Conservation (phyloP, 2,113 vertebrate species). For the Anas platyrhynchos region DNA sequence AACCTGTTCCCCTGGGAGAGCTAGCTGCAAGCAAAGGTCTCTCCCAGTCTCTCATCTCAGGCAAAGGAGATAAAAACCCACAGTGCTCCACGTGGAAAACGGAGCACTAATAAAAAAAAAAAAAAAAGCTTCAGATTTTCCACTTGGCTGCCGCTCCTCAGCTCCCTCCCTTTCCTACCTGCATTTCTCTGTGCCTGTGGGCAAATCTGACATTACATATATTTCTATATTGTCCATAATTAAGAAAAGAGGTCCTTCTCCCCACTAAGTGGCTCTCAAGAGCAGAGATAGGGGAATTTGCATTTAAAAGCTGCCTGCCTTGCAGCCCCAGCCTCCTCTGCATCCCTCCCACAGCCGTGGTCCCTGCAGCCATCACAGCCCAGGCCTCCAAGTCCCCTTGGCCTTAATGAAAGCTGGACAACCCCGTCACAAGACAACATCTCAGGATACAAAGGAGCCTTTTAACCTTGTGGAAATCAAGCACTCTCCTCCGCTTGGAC, state of each 20-base stretch:
- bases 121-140: background rate
- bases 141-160: background rate
- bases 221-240: background rate
- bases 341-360: accelerated
- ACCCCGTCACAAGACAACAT: background rate
- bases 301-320: background rate
- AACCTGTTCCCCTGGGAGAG: background rate
- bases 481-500: background rate
- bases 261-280: background rate
- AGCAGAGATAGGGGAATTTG: background rate
- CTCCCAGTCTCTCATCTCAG: background rate
- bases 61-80: background rate
- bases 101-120: background rate
- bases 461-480: background rate
- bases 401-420: background rate
- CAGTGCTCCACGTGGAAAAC: background rate
- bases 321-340: background rate
- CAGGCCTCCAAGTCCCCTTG: background rate
- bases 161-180: background rate
- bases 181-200: background rate
- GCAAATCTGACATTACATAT: background rate
- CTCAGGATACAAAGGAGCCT: background rate
- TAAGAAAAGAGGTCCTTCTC: background rate
- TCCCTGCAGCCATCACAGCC: background rate
- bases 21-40: background rate